These are phyloP conservation scores for Mylabris sibirica DNA, from an alignment of 2,888 invertebrate species.

Conservation along the genomic window DNA sequence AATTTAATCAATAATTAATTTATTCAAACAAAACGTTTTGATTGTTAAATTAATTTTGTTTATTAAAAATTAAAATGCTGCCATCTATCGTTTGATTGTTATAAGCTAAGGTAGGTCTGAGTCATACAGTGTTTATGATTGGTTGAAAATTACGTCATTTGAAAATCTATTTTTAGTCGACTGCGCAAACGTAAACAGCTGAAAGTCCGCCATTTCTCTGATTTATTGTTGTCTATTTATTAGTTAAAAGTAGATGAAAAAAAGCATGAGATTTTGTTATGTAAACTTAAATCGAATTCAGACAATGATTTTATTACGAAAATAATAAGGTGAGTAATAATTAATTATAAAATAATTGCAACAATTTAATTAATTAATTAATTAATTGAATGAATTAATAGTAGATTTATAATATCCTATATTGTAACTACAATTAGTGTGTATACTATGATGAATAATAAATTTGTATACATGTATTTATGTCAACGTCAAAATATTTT, in stretches of 20 bases:
- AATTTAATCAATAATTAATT: too few relatives aligned
- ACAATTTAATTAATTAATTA: not conserved
- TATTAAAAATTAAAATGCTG: not conserved
- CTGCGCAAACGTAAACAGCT: conserved; percentile 56
- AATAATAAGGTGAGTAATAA: conserved; percentile 35
- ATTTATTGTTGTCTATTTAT: conserved; percentile 58
- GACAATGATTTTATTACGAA: conserved; percentile 36
- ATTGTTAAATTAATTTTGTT: not conserved
- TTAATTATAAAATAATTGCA: not conserved
- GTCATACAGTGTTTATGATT: conserved; percentile 38
- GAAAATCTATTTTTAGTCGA: conserved; percentile 57
- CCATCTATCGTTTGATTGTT: not conserved
- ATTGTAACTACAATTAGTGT: too few relatives aligned
- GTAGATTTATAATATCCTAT: too few relatives aligned
- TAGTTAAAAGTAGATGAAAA: conserved; percentile 30
- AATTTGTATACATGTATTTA: not conserved
- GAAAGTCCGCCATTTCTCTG: conserved; percentile 60
- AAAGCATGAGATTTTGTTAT: conserved; percentile 45
- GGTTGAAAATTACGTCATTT: conserved; percentile 57
- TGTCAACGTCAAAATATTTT: conserved; percentile 1
- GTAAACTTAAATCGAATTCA: conserved; percentile 39
- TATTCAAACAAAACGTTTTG: not conserved
- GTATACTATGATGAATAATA: too few relatives aligned
- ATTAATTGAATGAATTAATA: too few relatives aligned
- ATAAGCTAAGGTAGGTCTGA: not conserved